These are phyloP conservation scores for Melieria omissa DNA, from an alignment of 2,888 invertebrate species.

Conservation along the genomic window DNA sequence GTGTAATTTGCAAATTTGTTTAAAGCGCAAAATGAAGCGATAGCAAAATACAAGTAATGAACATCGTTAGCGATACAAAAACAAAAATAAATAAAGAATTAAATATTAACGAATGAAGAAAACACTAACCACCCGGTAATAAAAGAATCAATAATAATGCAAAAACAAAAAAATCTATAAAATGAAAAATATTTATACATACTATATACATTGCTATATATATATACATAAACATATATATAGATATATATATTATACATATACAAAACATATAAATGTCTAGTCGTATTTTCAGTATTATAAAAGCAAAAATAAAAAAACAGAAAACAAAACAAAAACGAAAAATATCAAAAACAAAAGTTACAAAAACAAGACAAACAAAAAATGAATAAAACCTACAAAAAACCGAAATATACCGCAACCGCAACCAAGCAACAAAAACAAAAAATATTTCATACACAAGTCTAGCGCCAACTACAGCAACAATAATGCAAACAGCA, in stretches of 20 bases:
- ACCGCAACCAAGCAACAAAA: slow-evolving; percentile 21
- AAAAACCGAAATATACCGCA: slow-evolving; percentile 30
- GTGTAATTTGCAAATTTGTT: neutral
- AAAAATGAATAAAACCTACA: slow-evolving; percentile 38
- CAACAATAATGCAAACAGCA: slow-evolving; percentile 24
- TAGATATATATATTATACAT: slow-evolving; percentile 26
- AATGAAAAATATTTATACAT: slow-evolving; percentile 49
- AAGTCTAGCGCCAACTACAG: slow-evolving; percentile 29
- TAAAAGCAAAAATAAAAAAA: slow-evolving; percentile 46
- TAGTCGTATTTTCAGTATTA: slow-evolving; percentile 67
- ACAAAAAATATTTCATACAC: slow-evolving; percentile 18
- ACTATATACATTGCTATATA: slow-evolving; percentile 24
- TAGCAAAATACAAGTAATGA: neutral
- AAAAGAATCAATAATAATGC: slow-evolving; percentile 35
- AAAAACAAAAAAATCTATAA: slow-evolving; percentile 42
- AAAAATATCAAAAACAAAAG: slow-evolving; percentile 44
- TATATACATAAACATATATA: slow-evolving; percentile 33
- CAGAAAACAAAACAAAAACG: slow-evolving; percentile 32
- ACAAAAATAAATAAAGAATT: slow-evolving; percentile 24
- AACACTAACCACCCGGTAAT: slow-evolving; percentile 42
- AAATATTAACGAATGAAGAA: slow-evolving; percentile 36
- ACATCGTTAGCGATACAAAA: slow-evolving; percentile 6
- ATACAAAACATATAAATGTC: slow-evolving; percentile 59
- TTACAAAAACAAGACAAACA: slow-evolving; percentile 37
- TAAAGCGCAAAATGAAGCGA: neutral